Evolutionary conservation across 2,888 invertebrate species (phyloP).

Genomic region (Caenorhabditis uteleia): DNA sequence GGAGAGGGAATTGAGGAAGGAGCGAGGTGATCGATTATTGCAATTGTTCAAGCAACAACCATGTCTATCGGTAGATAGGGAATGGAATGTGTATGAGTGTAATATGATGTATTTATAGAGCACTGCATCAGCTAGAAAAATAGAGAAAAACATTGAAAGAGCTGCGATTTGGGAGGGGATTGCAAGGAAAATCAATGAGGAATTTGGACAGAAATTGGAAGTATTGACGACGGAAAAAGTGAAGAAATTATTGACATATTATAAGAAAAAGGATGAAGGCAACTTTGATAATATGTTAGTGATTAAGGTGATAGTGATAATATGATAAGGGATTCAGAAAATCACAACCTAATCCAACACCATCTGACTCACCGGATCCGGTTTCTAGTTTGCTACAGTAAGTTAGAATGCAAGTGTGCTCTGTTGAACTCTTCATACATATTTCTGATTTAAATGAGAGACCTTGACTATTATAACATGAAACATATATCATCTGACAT

Average conservation of each 20-base stretch:
- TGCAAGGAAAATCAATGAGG: slow-evolving; percentile 26
- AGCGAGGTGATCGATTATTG: slow-evolving; percentile 3
- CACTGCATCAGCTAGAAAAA: slow-evolving; percentile 1
- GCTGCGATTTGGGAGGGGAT: slow-evolving; percentile 33
- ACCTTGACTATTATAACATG: no score
- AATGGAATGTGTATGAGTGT: not conserved
- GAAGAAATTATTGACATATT: slow-evolving; percentile 40
- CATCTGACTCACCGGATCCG: no score
- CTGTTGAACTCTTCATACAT: no score
- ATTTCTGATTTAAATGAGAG: no score
- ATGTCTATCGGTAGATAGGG: not conserved
- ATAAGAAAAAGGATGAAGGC: slow-evolving; percentile 40
- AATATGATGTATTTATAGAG: not conserved
- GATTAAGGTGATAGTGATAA: not conserved
- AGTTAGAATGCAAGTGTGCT: no score
- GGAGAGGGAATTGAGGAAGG: slow-evolving; percentile 5
- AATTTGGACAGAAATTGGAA: slow-evolving; percentile 24
- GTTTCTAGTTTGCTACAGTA: no score
- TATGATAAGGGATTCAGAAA: not conserved
- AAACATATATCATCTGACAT: no score
- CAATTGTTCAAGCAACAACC: slow-evolving; percentile 3
- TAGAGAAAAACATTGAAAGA: slow-evolving; percentile 22
- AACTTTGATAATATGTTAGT: slow-evolving; percentile 32
- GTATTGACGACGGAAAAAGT: slow-evolving; percentile 20
- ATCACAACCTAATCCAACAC: no score